Base-by-base conservation (phyloP, 2,797 vertebrate genomes). In the Myotis findleyi region DNA sequence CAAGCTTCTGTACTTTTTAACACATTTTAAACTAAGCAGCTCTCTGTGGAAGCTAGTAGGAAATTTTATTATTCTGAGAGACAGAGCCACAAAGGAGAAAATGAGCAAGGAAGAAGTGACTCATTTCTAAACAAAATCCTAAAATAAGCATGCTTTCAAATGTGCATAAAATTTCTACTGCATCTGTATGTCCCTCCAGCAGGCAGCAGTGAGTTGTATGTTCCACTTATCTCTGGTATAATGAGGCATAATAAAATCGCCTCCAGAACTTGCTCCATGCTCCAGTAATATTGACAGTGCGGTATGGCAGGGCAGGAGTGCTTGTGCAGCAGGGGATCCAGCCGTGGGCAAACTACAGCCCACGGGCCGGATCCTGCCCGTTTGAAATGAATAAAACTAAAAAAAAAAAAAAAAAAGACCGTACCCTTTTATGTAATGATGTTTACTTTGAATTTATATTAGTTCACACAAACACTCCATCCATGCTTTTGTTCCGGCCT, bases 61-160 rank as follows among this genome's bases (percentile, higher is more conserved):
- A 57, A 93, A 92, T 92, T 62, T 71, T 91, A 71, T 98, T 51
- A 89, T 96, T 97, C 86, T 86, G 17, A 86, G 55, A 89, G 72
- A 41, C 49, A 87, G 41, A 93, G 38, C 4, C 49, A 77, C 89
- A 95, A 71, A 96, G 79, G 36, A 95, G 27, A 95, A 95, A 89
- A 64, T 3, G 62, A 96, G 51, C 11, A 72, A 73, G 64, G 96
- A 82, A 16, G 33, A n/a, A 81, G 83, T 57, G 72, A 79, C 94
- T 96, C 49, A 44, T 94, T 95, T 95, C 85, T 96, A 25, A 87
- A 93, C 91, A 82, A 95, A 96, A 97, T 77, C 30, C 73, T 92
- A 80, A 90, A 96, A 96, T 94, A 97, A 94, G 85, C 82, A 87
- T 91, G 76, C 30, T 84, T 83, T 89, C 80, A 93, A 83, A 76